Conservation (phyloP, 2,888 invertebrate genomes). For the Rhagonycha lutea region DNA sequence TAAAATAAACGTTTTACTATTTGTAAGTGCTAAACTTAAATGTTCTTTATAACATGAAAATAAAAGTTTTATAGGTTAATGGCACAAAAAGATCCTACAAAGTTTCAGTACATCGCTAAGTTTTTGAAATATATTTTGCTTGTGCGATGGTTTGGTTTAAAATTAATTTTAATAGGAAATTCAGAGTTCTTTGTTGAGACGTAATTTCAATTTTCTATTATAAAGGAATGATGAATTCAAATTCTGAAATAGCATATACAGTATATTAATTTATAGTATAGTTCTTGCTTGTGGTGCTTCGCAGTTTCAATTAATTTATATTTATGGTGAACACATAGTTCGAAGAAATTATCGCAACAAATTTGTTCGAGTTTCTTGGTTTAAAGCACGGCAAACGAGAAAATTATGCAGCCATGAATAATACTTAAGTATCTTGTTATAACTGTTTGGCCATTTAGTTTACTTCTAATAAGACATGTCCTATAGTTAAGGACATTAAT, state of each 20-base stretch:
- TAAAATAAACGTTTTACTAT: neutral
- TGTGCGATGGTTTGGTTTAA: neutral
- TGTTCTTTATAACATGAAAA: neutral
- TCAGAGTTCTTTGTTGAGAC: neutral
- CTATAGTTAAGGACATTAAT: conserved; percentile 31
- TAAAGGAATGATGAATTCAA: neutral
- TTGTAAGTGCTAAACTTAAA: neutral
- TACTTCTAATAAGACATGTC: conserved; percentile 19
- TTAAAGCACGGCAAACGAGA: conserved; percentile 21
- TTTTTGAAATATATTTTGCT: neutral
- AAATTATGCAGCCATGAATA: conserved; percentile 30
- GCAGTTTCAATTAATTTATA: conserved; percentile 11
- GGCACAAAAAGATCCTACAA: neutral
- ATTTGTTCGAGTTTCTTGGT: conserved; percentile 19
- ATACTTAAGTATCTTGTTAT: conserved; percentile 26
- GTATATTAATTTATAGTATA: neutral
- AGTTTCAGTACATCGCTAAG: neutral
- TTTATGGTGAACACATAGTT: conserved; percentile 14
- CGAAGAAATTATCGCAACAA: conserved; percentile 23
- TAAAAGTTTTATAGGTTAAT: neutral
- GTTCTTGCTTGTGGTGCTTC: conserved; percentile 5
- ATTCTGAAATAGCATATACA: neutral
- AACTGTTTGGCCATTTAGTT: conserved; percentile 14
- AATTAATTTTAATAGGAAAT: neutral
- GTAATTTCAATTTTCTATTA: neutral